phyloP scores from a whole-genome alignment of 2,888 invertebrate genomes.

The Apamea anceps region DNA sequence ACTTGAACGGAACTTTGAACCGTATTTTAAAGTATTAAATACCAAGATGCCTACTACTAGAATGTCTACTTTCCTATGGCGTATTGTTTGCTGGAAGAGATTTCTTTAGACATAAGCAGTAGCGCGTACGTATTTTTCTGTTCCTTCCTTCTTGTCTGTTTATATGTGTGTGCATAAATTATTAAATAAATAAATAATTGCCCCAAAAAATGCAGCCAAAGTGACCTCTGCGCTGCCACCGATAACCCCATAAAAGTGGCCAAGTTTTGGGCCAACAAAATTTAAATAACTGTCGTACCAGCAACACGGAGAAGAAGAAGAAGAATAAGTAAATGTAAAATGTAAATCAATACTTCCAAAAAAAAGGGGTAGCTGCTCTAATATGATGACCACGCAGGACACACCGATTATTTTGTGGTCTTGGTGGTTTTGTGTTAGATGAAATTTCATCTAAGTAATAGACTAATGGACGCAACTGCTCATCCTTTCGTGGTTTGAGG shows the following conservation, averaged over 20 bases:
- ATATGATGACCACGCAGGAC: not conserved
- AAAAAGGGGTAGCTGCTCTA: not conserved
- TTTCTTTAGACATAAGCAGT: not conserved
- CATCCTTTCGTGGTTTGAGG: not conserved
- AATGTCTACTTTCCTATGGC: not conserved
- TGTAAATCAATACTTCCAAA: not conserved
- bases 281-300: too few relatives aligned
- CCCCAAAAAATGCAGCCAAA: not conserved
- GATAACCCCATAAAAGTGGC: too few relatives aligned
- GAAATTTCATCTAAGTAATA: not conserved
- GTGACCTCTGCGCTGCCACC: not conserved
- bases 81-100: not conserved
- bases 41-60: not conserved
- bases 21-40: not conserved
- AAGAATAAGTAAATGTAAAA: too few relatives aligned
- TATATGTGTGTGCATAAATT: not conserved
- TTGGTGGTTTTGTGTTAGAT: too few relatives aligned
- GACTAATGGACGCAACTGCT: not conserved
- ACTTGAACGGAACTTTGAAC: not conserved
- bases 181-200: not conserved
- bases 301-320: too few relatives aligned
- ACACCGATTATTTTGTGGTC: not conserved
- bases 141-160: not conserved
- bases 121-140: not conserved
- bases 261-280: too few relatives aligned